Evolutionary conservation across 2,888 invertebrate genomes (phyloP).

Genomic region (Drosophila rellima): DNA sequence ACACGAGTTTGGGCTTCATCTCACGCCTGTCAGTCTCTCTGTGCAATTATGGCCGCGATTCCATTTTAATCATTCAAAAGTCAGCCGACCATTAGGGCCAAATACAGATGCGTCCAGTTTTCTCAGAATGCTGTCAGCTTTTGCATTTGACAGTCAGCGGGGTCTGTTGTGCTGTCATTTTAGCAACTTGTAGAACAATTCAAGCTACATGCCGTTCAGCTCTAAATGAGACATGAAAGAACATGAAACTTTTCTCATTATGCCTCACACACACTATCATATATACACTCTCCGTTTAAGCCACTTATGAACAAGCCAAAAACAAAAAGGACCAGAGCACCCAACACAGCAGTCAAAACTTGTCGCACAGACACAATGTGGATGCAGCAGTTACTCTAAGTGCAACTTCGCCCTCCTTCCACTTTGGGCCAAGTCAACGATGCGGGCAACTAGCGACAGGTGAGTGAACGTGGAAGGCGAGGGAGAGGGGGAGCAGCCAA

Average conservation of each 20-base stretch:
- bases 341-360: constrained; percentile 40
- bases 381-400: constrained; percentile 12
- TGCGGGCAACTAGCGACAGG: constrained; percentile 58
- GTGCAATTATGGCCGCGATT: constrained; percentile 45
- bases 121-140: constrained; percentile 1
- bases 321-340: constrained; percentile 43
- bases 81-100: constrained; percentile 41
- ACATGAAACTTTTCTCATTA: constrained; percentile 85
- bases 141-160: constrained; percentile 18
- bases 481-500: constrained; percentile 24
- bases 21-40: constrained; percentile 1
- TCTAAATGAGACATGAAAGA: constrained; percentile 80
- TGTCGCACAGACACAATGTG: constrained; percentile 50
- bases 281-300: constrained; percentile 41
- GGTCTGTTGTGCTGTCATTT: constrained; percentile 43
- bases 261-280: constrained; percentile 54
- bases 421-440: constrained; percentile 35
- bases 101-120: constrained; percentile 16
- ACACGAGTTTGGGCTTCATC: background rate
- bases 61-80: constrained; percentile 75
- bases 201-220: constrained; percentile 63
- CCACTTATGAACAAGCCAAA: constrained; percentile 54
- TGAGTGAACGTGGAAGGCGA: constrained; percentile 15
- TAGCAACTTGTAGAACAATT: constrained; percentile 59
- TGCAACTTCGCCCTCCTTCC: background rate